A percentile compares a stretch with the other conserved stretches of the same genome.
phyloP scores from a whole-genome alignment of 2,797 vertebrate species.

The Luscinia luscinia region DNA sequence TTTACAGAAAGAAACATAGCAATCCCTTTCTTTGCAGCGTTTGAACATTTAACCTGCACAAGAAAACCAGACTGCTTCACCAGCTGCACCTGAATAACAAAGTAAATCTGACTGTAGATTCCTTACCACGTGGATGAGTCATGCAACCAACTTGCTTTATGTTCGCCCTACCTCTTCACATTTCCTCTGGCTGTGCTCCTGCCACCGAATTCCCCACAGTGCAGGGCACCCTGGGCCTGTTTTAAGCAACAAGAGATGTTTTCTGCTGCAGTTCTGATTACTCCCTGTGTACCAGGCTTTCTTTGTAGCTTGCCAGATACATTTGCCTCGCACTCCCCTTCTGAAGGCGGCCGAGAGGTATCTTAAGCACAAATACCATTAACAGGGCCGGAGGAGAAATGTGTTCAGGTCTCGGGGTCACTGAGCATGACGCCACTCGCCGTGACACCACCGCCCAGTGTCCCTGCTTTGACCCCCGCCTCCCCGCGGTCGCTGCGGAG shows the following conservation, averaged over 20 bases:
- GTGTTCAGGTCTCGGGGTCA: no score
- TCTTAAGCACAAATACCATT: background rate
- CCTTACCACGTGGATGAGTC: background rate
- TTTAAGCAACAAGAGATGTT: background rate
- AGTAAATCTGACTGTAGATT: background rate
- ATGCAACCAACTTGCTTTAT: background rate
- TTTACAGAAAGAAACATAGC: background rate
- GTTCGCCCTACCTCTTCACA: fast-evolving
- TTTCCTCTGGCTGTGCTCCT: background rate
- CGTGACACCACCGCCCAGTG: fast-evolving
- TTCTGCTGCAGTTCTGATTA: background rate
- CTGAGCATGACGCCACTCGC: no score
- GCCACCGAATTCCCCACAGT: fast-evolving
- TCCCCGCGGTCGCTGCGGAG: fast-evolving
- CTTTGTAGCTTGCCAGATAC: background rate
- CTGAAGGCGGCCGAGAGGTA: background rate
- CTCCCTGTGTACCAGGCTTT: fast-evolving
- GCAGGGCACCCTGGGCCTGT: fast-evolving
- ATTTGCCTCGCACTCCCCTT: fast-evolving
- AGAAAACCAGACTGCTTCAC: background rate
- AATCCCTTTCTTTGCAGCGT: background rate
- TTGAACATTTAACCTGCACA: background rate
- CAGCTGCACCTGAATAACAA: background rate
- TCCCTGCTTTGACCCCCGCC: fast-evolving
- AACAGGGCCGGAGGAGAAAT: background rate